Conservation (phyloP, 2,888 invertebrate species). For the Eurytoma californica region DNA sequence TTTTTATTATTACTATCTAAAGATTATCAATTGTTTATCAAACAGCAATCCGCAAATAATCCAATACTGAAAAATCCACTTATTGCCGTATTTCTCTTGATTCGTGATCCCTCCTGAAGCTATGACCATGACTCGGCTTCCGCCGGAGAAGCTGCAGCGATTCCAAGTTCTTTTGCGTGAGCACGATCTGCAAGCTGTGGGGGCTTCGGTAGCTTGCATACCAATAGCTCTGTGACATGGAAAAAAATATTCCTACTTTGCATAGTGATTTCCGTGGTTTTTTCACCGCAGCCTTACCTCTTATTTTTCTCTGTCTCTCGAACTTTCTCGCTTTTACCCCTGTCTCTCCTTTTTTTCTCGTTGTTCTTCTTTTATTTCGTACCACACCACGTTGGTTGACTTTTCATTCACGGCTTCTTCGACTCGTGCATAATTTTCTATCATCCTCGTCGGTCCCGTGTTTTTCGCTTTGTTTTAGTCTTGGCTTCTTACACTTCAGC, state of each 20-base stretch:
- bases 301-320: background rate
- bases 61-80: too few species aligned
- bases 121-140: background rate
- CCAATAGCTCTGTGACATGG: conserved; percentile 49
- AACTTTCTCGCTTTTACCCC: background rate
- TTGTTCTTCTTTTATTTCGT: conserved; percentile 3
- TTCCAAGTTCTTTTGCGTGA: conserved; percentile 50
- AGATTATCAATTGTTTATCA: too few species aligned
- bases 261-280: conserved; percentile 43
- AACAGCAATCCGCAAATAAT: too few species aligned
- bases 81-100: too few species aligned
- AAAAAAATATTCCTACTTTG: conserved; percentile 48
- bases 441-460: background rate
- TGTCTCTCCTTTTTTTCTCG: background rate
- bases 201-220: conserved; percentile 45
- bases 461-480: conserved; percentile 30
- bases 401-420: conserved; percentile 49
- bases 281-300: too few species aligned
- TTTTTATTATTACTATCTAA: too few species aligned
- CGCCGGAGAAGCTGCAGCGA: conserved; percentile 22
- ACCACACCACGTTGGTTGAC: background rate
- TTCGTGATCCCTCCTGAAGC: too few species aligned
- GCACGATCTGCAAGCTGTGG: conserved; percentile 35
- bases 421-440: conserved; percentile 49
- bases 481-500: background rate